These are phyloP conservation scores for Montipora capitata DNA, from an alignment of 92 coral and sea anemone species.

Conservation along the genomic window DNA sequence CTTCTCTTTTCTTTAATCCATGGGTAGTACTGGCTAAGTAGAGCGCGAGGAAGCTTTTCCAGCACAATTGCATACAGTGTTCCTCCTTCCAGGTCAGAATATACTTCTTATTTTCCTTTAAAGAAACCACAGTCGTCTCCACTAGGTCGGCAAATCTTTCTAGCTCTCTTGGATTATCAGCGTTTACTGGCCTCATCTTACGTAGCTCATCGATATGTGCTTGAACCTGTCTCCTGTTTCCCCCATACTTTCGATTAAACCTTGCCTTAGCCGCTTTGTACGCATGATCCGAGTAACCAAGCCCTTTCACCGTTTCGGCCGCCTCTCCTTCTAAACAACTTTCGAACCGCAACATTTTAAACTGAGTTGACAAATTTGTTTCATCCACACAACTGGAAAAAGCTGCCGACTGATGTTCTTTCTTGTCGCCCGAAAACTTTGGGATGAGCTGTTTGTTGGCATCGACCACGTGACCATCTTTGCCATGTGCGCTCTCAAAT, in stretches of 20 bases:
- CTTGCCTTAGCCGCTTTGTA: constrained; percentile 51
- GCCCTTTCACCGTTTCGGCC: too few species aligned
- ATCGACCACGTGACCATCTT: too few species aligned
- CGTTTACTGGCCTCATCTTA: constrained; percentile 55
- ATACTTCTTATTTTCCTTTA: constrained; percentile 54
- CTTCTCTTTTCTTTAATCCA: constrained; percentile 50
- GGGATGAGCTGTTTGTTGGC: too few species aligned
- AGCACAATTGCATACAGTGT: constrained; percentile 71
- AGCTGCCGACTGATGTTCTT: too few species aligned
- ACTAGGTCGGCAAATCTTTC: constrained; percentile 58
- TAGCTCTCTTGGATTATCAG: constrained; percentile 55
- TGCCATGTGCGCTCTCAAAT: too few species aligned
- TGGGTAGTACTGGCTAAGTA: constrained; percentile 58
- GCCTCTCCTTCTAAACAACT: too few species aligned
- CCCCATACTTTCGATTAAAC: constrained; percentile 70
- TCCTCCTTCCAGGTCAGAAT: constrained; percentile 77
- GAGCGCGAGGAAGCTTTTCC: constrained; percentile 74
- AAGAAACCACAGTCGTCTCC: constrained; percentile 55
- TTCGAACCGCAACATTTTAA: too few species aligned
- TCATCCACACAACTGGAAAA: too few species aligned
- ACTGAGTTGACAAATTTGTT: too few species aligned
- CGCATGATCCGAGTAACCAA: too few species aligned
- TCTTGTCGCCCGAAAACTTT: too few species aligned
- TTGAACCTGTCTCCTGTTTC: constrained; percentile 74
- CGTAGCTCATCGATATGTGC: constrained; percentile 52